Conservation (phyloP, 37 sponge, comb jelly and placozoan genomes). For the Theonella swinhoei region DNA sequence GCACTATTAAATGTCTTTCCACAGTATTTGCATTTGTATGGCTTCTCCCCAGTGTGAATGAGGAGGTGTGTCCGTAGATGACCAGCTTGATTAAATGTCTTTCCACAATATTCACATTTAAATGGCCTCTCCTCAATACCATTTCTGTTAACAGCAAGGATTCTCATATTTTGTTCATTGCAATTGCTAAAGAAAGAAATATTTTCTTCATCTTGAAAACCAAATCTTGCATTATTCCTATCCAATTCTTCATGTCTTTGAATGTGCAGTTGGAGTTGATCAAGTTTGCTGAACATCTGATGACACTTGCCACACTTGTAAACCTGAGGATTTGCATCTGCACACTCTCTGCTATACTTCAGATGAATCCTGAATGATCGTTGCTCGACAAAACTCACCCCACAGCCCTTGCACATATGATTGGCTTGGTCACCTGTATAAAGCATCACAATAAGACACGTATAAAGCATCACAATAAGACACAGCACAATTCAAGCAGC, state of each 20-base stretch:
- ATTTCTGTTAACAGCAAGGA: conserved; percentile 63
- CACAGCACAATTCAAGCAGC: no score
- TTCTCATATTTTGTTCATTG: not conserved
- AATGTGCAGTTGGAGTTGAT: conserved; percentile 63
- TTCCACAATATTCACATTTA: conserved; percentile 59
- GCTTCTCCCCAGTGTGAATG: conserved; percentile 59
- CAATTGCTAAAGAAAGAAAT: not conserved
- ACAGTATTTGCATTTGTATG: conserved; percentile 34
- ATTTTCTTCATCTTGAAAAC: not conserved
- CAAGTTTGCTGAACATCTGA: conserved; percentile 41
- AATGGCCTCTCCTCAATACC: conserved; percentile 72
- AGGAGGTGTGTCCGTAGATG: conserved; percentile 58
- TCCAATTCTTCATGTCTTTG: conserved; percentile 17
- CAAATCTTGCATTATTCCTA: no score
- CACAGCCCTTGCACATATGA: conserved; percentile 2
- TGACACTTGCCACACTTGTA: conserved; percentile 61
- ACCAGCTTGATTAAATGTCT: conserved; percentile 30
- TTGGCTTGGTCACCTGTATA: not conserved
- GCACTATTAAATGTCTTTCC: conserved; percentile 13
- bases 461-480: no score
- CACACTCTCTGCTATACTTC: conserved; percentile 32
- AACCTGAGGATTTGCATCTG: conserved; percentile 54
- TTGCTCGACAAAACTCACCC: conserved; percentile 53
- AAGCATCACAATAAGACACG: not conserved
- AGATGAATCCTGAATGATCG: conserved; percentile 55